Percentiles rank a stretch among this genome's conserved stretches.
Evolutionary conservation across 2,113 vertebrate genomes (phyloP).

Genomic region (Tamias sibiricus): DNA sequence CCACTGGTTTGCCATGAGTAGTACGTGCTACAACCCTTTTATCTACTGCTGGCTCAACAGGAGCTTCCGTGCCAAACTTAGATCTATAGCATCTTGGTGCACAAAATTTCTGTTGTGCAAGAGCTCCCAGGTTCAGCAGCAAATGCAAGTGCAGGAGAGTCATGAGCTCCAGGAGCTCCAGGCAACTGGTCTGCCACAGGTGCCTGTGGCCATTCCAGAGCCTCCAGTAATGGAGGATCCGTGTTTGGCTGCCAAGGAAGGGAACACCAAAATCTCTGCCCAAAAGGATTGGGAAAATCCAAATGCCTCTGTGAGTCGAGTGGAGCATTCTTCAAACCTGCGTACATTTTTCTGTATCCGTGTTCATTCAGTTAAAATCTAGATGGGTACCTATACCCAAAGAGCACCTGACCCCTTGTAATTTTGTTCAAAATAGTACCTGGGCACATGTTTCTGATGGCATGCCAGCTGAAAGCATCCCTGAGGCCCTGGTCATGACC

Average conservation of each 20-base stretch:
- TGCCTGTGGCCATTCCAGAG: conserved; percentile 28
- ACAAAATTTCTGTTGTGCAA: neutral
- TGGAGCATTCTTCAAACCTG: neutral
- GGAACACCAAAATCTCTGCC: neutral
- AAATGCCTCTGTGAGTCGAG: neutral
- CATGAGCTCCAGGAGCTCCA: neutral
- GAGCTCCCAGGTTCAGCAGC: neutral
- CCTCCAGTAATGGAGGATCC: neutral
- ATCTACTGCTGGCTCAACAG: conserved; percentile 98
- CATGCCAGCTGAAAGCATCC: neutral
- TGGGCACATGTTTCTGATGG: neutral
- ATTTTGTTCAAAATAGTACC: neutral
- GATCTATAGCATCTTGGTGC: neutral
- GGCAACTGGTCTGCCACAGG: neutral
- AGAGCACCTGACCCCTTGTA: neutral
- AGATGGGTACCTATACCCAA: neutral
- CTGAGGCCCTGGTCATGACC: too few species aligned
- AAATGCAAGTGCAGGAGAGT: neutral
- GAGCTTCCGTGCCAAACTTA: conserved; percentile 85
- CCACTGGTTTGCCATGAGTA: conserved; percentile 97
- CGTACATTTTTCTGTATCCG: neutral
- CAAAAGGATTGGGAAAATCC: neutral
- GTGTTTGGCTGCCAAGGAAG: neutral
- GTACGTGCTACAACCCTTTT: conserved; percentile 97
- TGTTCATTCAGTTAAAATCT: neutral